phyloP scores from a whole-genome alignment of 2,113 vertebrate genomes.

The Plecotus auritus region DNA sequence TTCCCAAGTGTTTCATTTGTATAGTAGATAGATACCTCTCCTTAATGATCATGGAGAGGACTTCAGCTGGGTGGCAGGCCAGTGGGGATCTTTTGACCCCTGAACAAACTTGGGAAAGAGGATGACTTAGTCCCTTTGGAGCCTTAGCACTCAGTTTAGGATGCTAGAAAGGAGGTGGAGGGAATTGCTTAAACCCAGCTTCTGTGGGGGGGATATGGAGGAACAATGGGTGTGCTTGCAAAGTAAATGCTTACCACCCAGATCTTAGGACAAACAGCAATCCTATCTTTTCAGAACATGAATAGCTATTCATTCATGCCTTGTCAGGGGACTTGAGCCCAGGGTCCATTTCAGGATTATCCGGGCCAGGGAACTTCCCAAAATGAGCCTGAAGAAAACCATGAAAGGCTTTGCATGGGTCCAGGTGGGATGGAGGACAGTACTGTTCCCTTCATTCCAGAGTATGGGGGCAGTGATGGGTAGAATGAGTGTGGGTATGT shows the following conservation, averaged over 20 bases:
- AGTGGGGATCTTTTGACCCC: neutral
- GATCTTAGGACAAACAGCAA: neutral
- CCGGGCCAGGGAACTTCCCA: neutral
- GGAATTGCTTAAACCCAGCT: neutral
- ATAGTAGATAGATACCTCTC: neutral
- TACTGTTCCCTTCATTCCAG: neutral
- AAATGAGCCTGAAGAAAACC: neutral
- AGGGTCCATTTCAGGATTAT: neutral
- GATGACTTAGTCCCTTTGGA: neutral
- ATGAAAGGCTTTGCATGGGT: neutral
- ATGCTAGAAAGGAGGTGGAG: neutral
- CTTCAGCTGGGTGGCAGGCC: neutral
- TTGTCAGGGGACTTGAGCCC: neutral
- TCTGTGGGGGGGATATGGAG: neutral
- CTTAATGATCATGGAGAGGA: neutral
- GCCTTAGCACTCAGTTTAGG: neutral
- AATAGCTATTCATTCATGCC: neutral
- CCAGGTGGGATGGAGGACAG: neutral
- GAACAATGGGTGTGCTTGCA: neutral
- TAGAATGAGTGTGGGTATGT: neutral
- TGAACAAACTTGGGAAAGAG: neutral
- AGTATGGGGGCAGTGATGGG: neutral
- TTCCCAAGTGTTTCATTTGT: conserved; percentile 19
- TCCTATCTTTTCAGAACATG: neutral
- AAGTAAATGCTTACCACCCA: neutral